These are phyloP conservation scores for Sabellastarte sp. DNA, from an alignment of 2,888 invertebrate species.

Conservation along the genomic window DNA sequence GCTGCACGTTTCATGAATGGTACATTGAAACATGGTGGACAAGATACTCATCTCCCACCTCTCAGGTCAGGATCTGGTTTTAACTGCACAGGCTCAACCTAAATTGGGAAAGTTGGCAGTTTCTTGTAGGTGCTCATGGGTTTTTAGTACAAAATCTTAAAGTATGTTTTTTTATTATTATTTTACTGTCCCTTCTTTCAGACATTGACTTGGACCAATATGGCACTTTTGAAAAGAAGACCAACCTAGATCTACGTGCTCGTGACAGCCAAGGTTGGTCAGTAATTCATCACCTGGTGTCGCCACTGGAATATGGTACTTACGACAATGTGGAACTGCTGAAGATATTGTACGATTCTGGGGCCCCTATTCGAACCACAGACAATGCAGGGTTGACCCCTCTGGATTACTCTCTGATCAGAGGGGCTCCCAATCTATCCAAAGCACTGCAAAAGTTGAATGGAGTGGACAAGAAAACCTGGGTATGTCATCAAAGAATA, in stretches of 20 bases:
- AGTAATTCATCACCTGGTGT: conserved; percentile 55
- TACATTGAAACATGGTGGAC: too few species aligned
- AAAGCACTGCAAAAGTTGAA: conserved; percentile 40
- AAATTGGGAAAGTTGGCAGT: too few species aligned
- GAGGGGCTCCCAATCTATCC: conserved; percentile 40
- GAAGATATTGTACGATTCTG: conserved; percentile 47
- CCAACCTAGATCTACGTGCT: conserved; percentile 42
- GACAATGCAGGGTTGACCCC: conserved; percentile 48
- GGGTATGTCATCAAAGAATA: too few species aligned
- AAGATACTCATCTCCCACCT: too few species aligned
- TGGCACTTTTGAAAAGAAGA: conserved; percentile 33
- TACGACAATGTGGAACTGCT: conserved; percentile 57
- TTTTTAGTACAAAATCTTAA: too few species aligned
- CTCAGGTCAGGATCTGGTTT: too few species aligned
- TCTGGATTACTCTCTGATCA: conserved; percentile 40
- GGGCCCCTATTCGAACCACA: conserved; percentile 44
- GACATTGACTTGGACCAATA: conserved; percentile 16
- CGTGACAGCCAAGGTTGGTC: conserved; percentile 56
- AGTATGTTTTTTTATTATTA: background rate
- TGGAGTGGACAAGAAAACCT: conserved; percentile 25
- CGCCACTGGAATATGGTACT: conserved; percentile 54
- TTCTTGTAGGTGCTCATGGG: too few species aligned
- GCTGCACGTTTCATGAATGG: too few species aligned
- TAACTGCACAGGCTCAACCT: too few species aligned
- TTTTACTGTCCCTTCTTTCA: conserved; percentile 3